phyloP scores from a whole-genome alignment of 2,888 invertebrate genomes.

The Tetropium fuscum region DNA sequence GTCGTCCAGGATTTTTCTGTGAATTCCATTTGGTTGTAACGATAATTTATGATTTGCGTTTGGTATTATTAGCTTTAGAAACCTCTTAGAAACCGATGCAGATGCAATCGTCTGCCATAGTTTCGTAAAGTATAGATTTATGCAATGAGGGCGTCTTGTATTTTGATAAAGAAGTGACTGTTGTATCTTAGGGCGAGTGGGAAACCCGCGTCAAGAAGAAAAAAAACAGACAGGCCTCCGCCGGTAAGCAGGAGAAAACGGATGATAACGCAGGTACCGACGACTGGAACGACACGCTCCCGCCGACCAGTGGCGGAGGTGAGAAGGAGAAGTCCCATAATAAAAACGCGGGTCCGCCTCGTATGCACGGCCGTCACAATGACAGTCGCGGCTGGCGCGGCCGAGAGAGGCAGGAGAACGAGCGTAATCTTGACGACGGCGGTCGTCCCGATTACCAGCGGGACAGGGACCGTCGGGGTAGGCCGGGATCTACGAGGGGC shows the following conservation, averaged over 20 bases:
- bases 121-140: no score
- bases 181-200: slow-evolving; percentile 80
- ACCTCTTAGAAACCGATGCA: no score
- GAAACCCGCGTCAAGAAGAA: slow-evolving; percentile 84
- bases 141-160: no score
- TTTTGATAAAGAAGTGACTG: no score
- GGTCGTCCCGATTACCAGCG: slow-evolving; percentile 49
- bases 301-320: slow-evolving; percentile 32
- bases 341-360: slow-evolving; percentile 65
- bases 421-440: slow-evolving; percentile 60
- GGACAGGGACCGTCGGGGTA: slow-evolving; percentile 71
- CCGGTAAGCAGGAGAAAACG: slow-evolving; percentile 59
- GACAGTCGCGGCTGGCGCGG: slow-evolving; percentile 61
- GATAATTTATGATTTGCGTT: no score
- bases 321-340: slow-evolving; percentile 51
- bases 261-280: slow-evolving; percentile 42
- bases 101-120: no score
- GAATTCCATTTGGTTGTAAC: no score
- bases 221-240: slow-evolving; percentile 80
- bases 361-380: slow-evolving; percentile 69
- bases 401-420: slow-evolving; percentile 62
- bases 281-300: slow-evolving; percentile 56
- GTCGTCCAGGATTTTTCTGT: no score
- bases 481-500: slow-evolving; percentile 57
- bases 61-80: no score